Percentiles rank a stretch among this genome's conserved stretches.
phyloP scores from a whole-genome alignment of 92 coral and sea anemone genomes.

The Anthopleura xanthogrammica region DNA sequence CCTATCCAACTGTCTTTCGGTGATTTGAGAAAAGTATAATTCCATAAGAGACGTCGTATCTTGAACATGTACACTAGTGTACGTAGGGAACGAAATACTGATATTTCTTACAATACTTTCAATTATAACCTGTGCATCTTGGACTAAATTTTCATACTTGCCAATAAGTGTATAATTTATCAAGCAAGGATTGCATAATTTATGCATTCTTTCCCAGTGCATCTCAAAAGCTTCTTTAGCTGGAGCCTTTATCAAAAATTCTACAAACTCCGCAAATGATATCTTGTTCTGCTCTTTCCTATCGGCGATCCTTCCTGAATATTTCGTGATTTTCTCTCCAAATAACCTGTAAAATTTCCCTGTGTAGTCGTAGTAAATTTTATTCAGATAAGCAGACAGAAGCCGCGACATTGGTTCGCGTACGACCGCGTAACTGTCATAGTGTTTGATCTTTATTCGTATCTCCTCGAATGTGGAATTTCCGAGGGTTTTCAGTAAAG shows the following conservation, averaged over 20 bases:
- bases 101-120: conserved; percentile 19
- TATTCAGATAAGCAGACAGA: conserved; percentile 53
- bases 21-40: conserved; percentile 35
- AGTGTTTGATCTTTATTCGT: conserved; percentile 7
- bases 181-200: conserved; percentile 49
- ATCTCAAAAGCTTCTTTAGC: conserved; percentile 22
- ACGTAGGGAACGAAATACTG: conserved; percentile 22
- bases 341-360: conserved; percentile 31
- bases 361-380: conserved; percentile 30
- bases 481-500: conserved; percentile 14
- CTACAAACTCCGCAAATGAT: conserved; percentile 50
- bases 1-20: conserved; percentile 30
- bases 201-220: conserved; percentile 45
- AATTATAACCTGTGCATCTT: conserved; percentile 39
- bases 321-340: conserved; percentile 34
- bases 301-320: not conserved
- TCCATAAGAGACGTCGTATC: conserved; percentile 18
- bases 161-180: conserved; percentile 54
- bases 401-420: conserved; percentile 55
- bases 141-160: conserved; percentile 28
- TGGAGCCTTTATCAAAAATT: conserved; percentile 29
- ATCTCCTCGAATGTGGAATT: conserved; percentile 6
- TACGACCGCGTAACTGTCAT: conserved; percentile 34
- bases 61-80: not conserved
- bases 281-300: not conserved